phyloP scores from a whole-genome alignment of 1,140 invertebrate genomes.

The Apis laboriosa region DNA sequence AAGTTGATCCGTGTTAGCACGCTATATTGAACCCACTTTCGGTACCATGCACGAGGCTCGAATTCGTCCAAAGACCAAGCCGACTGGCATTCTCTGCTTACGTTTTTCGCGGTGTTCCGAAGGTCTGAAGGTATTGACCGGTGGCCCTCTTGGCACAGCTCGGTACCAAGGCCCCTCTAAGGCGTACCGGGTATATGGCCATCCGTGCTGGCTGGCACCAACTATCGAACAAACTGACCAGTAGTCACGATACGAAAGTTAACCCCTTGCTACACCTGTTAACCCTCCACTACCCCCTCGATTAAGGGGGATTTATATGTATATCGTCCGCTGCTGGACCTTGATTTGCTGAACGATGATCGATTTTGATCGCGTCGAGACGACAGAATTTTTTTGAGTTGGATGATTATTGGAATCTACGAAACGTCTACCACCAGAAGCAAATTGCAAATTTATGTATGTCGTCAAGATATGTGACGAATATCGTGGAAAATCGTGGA shows the following conservation, averaged over 20 bases:
- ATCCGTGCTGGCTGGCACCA: constrained; percentile 79
- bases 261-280: constrained; percentile 53
- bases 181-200: constrained; percentile 73
- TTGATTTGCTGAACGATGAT: neutral
- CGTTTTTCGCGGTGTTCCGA: constrained; percentile 63
- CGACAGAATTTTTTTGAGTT: too few relatives aligned
- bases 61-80: constrained; percentile 42
- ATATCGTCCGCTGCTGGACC: neutral
- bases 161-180: constrained; percentile 78
- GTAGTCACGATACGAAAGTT: constrained; percentile 78
- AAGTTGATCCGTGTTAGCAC: constrained; percentile 23
- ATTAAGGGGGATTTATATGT: neutral
- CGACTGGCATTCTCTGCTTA: constrained; percentile 41
- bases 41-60: constrained; percentile 37
- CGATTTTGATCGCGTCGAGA: neutral
- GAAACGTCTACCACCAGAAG: too few relatives aligned
- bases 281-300: neutral
- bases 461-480: too few relatives aligned
- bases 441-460: too few relatives aligned
- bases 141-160: constrained; percentile 81
- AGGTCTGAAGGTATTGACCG: constrained; percentile 81
- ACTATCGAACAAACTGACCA: constrained; percentile 82
- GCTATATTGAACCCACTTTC: constrained; percentile 19
- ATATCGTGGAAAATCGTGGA: too few relatives aligned
- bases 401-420: too few relatives aligned